phyloP scores from a whole-genome alignment of 2,113 vertebrate species.

The Parus major region DNA sequence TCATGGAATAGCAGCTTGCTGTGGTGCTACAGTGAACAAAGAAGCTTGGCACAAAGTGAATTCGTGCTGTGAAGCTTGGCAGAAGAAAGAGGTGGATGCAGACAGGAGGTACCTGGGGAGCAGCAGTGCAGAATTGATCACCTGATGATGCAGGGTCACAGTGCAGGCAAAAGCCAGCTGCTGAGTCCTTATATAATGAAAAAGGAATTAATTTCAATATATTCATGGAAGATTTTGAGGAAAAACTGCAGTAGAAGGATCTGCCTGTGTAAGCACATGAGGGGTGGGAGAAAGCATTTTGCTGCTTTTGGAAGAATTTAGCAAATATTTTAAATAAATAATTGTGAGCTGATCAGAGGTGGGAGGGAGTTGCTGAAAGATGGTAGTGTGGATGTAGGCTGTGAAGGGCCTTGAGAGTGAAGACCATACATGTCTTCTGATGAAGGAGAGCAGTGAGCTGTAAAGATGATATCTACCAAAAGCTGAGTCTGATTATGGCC shows the following conservation, averaged over 20 bases:
- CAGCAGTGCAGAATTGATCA: accelerated
- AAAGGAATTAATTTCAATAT: neutral
- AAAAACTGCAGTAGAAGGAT: neutral
- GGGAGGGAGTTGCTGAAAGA: neutral
- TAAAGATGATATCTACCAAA: neutral
- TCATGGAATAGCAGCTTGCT: neutral
- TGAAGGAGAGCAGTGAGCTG: neutral
- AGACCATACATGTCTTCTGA: neutral
- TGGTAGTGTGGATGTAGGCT: neutral
- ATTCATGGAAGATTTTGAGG: neutral
- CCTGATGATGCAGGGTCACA: neutral
- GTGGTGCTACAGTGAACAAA: neutral
- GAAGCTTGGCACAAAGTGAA: neutral
- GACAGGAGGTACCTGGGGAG: neutral
- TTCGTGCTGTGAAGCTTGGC: neutral
- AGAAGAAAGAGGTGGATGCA: neutral
- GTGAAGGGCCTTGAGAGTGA: neutral
- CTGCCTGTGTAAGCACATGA: neutral
- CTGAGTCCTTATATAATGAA: neutral
- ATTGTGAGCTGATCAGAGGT: neutral
- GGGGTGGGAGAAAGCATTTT: neutral
- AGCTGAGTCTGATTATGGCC: accelerated
- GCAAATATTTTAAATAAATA: neutral
- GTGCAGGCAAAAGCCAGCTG: neutral
- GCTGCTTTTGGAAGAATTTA: neutral